Evolutionary conservation across 2,888 invertebrate species (phyloP).

Genomic region (Trichogramma dendrolimi): DNA sequence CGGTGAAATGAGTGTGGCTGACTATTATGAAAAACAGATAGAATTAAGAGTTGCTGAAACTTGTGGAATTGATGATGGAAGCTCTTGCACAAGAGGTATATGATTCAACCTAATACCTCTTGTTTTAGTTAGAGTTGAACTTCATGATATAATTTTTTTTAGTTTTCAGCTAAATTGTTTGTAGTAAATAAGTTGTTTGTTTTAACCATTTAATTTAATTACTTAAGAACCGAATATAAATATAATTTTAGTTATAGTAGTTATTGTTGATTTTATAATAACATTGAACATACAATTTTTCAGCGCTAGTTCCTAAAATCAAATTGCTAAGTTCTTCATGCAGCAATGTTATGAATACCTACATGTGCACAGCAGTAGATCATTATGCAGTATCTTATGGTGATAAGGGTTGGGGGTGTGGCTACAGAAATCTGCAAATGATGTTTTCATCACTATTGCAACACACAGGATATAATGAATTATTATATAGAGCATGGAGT

Average conservation of each 20-base stretch:
- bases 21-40: constrained; percentile 78
- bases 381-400: constrained; percentile 86
- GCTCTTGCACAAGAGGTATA: constrained; percentile 74
- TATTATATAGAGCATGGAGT: constrained; percentile 54
- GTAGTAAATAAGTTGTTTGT: too few relatives aligned
- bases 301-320: constrained; percentile 54
- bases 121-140: too few relatives aligned
- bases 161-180: too few relatives aligned
- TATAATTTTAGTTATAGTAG: constrained; percentile 1
- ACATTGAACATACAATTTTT: constrained; percentile 16
- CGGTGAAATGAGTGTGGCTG: constrained; percentile 79
- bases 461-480: constrained; percentile 67
- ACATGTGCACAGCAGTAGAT: constrained; percentile 76
- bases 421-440: constrained; percentile 89
- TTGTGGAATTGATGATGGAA: constrained; percentile 76
- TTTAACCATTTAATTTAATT: neutral
- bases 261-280: neutral
- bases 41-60: constrained; percentile 72
- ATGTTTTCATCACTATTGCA: constrained; percentile 74
- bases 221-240: neutral
- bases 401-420: constrained; percentile 90
- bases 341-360: constrained; percentile 63
- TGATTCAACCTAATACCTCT: neutral
- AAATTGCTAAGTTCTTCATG: constrained; percentile 53
- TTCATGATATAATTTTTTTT: too few relatives aligned